Conservation (phyloP, 2,797 vertebrate species). For the Pseudotriccus pelzelni region DNA sequence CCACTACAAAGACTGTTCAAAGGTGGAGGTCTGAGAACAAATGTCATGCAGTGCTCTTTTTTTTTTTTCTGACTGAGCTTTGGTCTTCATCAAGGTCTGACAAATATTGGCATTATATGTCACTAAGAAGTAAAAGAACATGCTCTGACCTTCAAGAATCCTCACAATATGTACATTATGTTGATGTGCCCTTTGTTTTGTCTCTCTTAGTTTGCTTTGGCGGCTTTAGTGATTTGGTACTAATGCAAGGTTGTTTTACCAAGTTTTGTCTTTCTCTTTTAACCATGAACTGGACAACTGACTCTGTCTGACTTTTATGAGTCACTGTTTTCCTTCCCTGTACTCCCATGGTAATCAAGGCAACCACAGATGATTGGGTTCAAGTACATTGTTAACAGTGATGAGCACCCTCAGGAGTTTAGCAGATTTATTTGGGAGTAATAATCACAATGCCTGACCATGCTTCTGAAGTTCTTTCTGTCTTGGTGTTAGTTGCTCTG, state of each 20-base stretch:
- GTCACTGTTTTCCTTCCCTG: not conserved
- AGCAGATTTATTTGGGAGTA: not conserved
- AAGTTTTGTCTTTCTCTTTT: constrained; percentile 58
- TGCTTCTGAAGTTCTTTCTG: not conserved
- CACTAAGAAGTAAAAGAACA: constrained; percentile 79
- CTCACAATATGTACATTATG: constrained; percentile 79
- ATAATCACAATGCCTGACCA: too few species aligned
- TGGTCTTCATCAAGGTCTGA: constrained; percentile 75
- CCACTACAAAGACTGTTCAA: constrained; percentile 57
- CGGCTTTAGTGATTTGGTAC: constrained; percentile 38
- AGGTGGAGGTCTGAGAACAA: constrained; percentile 67
- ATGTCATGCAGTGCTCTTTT: constrained; percentile 63
- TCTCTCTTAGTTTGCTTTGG: constrained; percentile 73
- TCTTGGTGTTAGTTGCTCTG: not conserved
- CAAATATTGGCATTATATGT: constrained; percentile 81
- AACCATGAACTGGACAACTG: constrained; percentile 47
- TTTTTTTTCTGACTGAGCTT: constrained; percentile 58
- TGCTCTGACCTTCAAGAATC: constrained; percentile 79
- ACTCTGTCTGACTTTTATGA: not conserved
- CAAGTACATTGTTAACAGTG: not conserved
- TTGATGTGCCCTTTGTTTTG: constrained; percentile 83
- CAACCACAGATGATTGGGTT: not conserved
- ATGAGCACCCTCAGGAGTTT: not conserved
- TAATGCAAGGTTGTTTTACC: constrained; percentile 55
- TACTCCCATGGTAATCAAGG: not conserved